Base-by-base conservation (phyloP, 1,140 invertebrate genomes). In the Samia ricini region DNA sequence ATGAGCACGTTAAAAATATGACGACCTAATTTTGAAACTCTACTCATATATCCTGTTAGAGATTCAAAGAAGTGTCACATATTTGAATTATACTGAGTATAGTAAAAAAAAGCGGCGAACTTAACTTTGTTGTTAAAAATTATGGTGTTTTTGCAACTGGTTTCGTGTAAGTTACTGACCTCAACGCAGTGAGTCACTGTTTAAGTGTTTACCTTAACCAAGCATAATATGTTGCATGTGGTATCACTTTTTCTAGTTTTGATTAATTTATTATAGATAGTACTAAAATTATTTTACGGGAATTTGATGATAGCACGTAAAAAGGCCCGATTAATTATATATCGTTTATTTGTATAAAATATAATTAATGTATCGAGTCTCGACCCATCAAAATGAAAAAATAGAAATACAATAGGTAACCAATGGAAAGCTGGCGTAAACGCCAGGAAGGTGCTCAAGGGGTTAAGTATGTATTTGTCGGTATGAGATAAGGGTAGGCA, bases 71-170 rank as follows among this genome's bases (percentile, higher is more conserved):
- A 80, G 42, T 72, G 65, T 64, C 68, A 74, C 74, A 76, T 63
- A 72, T 80, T 76, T 71, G 68, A 74, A 18, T 65, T 69, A 68
- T 65, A 58, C 59, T n/a, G n/a, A n/a, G n/a, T n/a, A n/a, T n/a
- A n/a, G n/a, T n/a, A 55, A 62, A 24, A 63, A 69, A 74, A 66
- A 65, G 49, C 63, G 56, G n/a, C n/a, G n/a, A n/a, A 56, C 49
- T 21, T 64, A 48, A 58, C 21, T 57, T 75, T n/a, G n/a, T 65
- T 42, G 19, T 22, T 77, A 67, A 72, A 71, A 72, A 71, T 79
- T 70, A 78, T 76, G 72, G 68, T 62, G 63, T 74, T 81, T 77
- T 69, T 65, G 64, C 55, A 81, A 81, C 74, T 68, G 74, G 78
- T 81, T 77, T 74, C 61, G 64, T 71, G 63, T 71, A 64, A 66